A percentile compares a stretch with the other conserved stretches of the same genome.
Evolutionary conservation across 2,797 vertebrate species (phyloP).

Genomic region (Bradypodion ventrale): DNA sequence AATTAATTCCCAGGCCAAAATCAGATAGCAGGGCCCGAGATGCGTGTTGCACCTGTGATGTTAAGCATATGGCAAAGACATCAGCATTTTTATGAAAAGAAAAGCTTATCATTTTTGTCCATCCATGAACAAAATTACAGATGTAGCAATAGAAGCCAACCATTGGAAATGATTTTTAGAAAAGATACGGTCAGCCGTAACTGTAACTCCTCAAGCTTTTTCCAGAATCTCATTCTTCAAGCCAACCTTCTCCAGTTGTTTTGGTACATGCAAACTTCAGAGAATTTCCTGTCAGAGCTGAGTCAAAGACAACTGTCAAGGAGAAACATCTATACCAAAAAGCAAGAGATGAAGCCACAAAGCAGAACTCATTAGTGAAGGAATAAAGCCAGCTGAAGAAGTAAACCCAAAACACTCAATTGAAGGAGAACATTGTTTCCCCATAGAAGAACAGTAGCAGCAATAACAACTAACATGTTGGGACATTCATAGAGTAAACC

Average conservation of each 20-base stretch:
- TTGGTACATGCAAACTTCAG: background rate
- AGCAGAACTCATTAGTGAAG: no score
- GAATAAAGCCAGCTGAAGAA: no score
- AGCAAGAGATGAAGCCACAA: background rate
- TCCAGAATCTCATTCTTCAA: background rate
- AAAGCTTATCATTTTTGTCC: constrained; percentile 6
- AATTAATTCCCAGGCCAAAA: constrained; percentile 19
- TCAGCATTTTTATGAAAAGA: background rate
- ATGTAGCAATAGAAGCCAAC: constrained; percentile 32
- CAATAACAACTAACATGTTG: no score
- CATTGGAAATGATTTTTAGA: constrained; percentile 17
- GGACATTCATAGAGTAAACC: no score
- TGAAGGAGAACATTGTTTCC: no score
- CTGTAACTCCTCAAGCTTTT: background rate
- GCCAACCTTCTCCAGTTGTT: background rate
- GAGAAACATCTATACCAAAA: background rate
- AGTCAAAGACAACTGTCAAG: background rate
- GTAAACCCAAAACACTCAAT: no score
- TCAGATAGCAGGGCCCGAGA: background rate
- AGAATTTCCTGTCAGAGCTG: background rate
- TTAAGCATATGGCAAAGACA: constrained; percentile 20
- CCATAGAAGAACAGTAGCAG: no score
- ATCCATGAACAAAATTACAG: background rate
- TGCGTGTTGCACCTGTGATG: constrained; percentile 49
- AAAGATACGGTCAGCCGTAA: background rate